Evolutionary conservation across 2,888 invertebrate species (phyloP).

Genomic region (Congeria kusceri): DNA sequence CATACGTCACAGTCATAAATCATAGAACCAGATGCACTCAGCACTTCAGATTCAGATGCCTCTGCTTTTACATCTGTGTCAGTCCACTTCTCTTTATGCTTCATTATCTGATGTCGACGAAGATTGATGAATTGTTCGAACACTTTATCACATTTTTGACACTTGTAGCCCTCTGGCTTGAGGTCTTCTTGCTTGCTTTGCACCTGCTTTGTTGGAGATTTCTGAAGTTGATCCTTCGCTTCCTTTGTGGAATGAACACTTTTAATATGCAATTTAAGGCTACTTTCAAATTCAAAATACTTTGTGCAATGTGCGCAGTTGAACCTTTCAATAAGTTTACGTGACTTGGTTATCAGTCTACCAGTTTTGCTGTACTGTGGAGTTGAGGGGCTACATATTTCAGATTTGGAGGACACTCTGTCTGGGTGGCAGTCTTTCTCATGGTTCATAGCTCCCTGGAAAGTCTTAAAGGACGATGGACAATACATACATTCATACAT

Average conservation of each 20-base stretch:
- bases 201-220: neutral
- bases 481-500: conserved; percentile 24
- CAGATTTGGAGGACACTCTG: neutral
- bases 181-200: neutral
- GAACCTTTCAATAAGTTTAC: conserved; percentile 33
- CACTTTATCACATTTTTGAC: conserved; percentile 29
- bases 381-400: neutral
- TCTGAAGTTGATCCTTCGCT: neutral
- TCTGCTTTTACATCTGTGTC: neutral
- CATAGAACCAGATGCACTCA: neutral
- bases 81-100: conserved; percentile 13
- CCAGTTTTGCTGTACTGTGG: conserved; percentile 38
- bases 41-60: neutral
- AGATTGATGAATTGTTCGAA: conserved; percentile 22
- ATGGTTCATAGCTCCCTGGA: conserved; percentile 13
- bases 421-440: conserved; percentile 12
- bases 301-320: conserved; percentile 42
- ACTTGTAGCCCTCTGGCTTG: conserved; percentile 1
- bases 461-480: conserved; percentile 22
- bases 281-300: conserved; percentile 27
- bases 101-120: conserved; percentile 20
- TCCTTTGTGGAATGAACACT: conserved; percentile 20
- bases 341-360: conserved; percentile 37
- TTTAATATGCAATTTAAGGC: conserved; percentile 25
- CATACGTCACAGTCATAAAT: conserved; percentile 32